Evolutionary conservation across 2,888 invertebrate genomes (phyloP).

Genomic region (Drosophila parthenogenetica): DNA sequence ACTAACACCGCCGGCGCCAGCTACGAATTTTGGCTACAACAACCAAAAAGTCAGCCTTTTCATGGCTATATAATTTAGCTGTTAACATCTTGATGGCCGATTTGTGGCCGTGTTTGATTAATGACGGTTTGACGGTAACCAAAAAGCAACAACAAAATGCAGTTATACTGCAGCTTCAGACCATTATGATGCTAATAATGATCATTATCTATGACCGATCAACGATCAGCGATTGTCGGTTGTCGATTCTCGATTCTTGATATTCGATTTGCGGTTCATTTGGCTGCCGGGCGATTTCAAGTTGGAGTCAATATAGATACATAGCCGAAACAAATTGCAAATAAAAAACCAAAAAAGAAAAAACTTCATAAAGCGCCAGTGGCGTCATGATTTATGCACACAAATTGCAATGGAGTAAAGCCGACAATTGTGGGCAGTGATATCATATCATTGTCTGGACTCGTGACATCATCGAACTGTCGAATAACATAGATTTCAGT

Average conservation of each 20-base stretch:
- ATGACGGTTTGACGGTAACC: constrained; percentile 45
- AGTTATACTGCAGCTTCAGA: constrained; percentile 1
- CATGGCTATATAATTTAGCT: constrained; percentile 69
- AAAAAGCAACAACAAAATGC: constrained; percentile 12
- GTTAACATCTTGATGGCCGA: constrained; percentile 77
- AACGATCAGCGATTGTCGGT: constrained; percentile 19
- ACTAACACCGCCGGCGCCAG: constrained; percentile 25
- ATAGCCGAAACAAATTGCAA: constrained; percentile 52
- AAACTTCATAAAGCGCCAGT: constrained; percentile 43
- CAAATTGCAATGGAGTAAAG: constrained; percentile 6
- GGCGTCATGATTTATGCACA: constrained; percentile 52
- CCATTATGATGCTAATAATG: constrained; percentile 21
- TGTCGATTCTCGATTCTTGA: constrained; percentile 4
- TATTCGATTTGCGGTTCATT: background rate
- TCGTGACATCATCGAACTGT: constrained; percentile 50
- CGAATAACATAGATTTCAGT: constrained; percentile 6
- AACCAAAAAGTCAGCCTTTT: constrained; percentile 32
- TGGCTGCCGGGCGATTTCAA: constrained; percentile 29
- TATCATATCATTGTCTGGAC: constrained; percentile 39
- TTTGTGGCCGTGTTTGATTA: constrained; percentile 67
- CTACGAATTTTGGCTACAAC: constrained; percentile 21
- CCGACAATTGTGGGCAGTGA: constrained; percentile 33
- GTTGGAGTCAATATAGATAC: constrained; percentile 38
- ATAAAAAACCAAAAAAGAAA: constrained; percentile 16
- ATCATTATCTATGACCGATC: constrained; percentile 25